Conservation (phyloP, 1,140 invertebrate species). For the Spodoptera litura region DNA sequence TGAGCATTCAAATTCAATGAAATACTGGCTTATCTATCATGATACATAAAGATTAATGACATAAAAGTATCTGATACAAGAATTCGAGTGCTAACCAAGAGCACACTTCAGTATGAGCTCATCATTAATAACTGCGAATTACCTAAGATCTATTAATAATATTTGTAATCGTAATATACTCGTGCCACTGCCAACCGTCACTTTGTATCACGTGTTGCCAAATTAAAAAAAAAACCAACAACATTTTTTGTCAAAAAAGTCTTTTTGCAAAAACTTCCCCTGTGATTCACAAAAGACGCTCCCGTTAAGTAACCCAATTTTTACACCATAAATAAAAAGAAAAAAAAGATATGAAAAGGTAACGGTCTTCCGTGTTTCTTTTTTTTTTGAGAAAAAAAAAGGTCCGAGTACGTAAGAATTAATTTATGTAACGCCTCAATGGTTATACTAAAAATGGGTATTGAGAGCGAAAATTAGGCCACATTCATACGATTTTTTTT, state of each 20-base stretch:
- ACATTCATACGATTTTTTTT: slow-evolving; percentile 74
- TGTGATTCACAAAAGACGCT: slow-evolving; percentile 73
- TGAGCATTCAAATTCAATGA: no score
- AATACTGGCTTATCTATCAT: not conserved
- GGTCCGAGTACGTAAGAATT: slow-evolving; percentile 74
- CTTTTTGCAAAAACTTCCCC: slow-evolving; percentile 57
- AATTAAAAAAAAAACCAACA: slow-evolving; percentile 45
- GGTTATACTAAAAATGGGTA: slow-evolving; percentile 80
- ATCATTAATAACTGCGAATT: slow-evolving; percentile 68
- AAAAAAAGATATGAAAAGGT: slow-evolving; percentile 73
- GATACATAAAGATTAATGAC: not conserved
- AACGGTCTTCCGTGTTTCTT: slow-evolving; percentile 76
- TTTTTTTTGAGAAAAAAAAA: slow-evolving; percentile 47
- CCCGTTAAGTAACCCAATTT: slow-evolving; percentile 85
- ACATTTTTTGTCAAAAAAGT: slow-evolving; percentile 39
- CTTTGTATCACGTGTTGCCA: slow-evolving; percentile 31
- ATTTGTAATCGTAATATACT: slow-evolving; percentile 33
- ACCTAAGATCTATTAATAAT: slow-evolving; percentile 69
- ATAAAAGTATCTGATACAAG: no score
- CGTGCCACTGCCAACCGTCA: slow-evolving; percentile 45
- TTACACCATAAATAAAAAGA: slow-evolving; percentile 82
- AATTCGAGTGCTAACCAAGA: not conserved
- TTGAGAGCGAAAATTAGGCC: slow-evolving; percentile 84
- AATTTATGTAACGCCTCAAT: slow-evolving; percentile 83
- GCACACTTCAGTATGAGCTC: not conserved